A percentile compares a stretch with the other conserved stretches of the same genome.
Conservation (phyloP, 2,797 vertebrate genomes). For the Syncerus caffer region DNA sequence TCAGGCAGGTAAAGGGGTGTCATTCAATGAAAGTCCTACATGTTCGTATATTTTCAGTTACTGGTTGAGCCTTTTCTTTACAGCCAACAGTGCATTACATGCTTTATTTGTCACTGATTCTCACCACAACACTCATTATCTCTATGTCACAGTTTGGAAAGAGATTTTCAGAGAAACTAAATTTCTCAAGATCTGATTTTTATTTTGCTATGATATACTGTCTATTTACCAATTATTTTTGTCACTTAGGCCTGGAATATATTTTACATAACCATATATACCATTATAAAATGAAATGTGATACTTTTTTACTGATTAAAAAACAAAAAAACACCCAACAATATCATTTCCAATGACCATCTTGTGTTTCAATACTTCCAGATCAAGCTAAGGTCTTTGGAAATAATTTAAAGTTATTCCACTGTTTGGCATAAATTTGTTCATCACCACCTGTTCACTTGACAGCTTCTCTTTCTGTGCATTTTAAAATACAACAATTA, state of each 20-base stretch:
- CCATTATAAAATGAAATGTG: background rate
- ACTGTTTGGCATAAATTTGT: background rate
- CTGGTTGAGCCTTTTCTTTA: background rate
- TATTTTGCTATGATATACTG: background rate
- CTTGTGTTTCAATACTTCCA: background rate
- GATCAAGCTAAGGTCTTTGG: background rate
- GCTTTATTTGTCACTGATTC: background rate
- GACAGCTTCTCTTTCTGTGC: background rate
- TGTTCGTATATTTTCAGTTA: background rate
- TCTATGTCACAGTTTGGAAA: background rate
- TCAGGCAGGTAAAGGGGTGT: background rate
- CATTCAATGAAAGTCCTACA: background rate
- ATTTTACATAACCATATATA: background rate
- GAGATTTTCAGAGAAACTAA: background rate
- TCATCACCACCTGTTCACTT: background rate
- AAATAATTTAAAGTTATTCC: background rate
- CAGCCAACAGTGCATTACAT: background rate
- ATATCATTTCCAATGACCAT: background rate
- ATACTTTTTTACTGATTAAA: background rate
- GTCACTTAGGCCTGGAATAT: background rate
- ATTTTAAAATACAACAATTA: background rate
- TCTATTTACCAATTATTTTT: background rate
- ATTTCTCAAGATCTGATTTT: background rate
- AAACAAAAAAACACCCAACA: background rate
- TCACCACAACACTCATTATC: background rate